Base-by-base conservation (phyloP, 2,888 invertebrate species). In the Dicyrtoma fusca region DNA sequence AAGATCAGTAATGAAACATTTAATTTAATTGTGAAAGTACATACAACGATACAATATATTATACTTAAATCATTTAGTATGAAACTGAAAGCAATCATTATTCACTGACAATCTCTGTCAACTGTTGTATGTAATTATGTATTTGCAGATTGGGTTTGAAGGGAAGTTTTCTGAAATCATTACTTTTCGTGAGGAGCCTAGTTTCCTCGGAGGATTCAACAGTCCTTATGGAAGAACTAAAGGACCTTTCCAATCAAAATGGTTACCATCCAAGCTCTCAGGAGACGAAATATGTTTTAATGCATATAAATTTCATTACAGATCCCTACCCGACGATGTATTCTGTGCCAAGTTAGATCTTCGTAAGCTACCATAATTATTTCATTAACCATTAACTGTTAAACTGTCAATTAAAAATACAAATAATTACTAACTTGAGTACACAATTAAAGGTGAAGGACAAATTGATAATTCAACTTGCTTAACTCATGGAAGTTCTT, bases 251-350 rank as follows among this genome's bases (percentile, higher is more conserved):
- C n/a, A n/a, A n/a, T n/a, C n/a, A n/a, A n/a, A n/a, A n/a, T n/a
- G n/a, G n/a, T n/a, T n/a, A n/a, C n/a, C n/a, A n/a, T n/a, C n/a
- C n/a, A n/a, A n/a, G n/a, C n/a, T 17, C n/a, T 55, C 66, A 1
- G 17, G 19, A 17, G 55, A 55, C 2, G n/a, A 34, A 0, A 25
- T 42, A 8, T 66, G 66, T 17, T 14, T 42, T n/a, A 66, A 66
- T 17, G 44, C 49, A 1, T 66, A 53, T 44, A 66, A 66, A 14
- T 66, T n/a, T 44, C 55, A 66, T 19, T 66, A 66, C 51, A 26
- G 26, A 23, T 55, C 66, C 17, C 11, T 23, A 23, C 25, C 53
- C 11, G 53, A 55, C 10, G 25, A 25, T 17, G 55, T 66, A 1
- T 23, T 66, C 21, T 66, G 66, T 17, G 10, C 44, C n/a, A n/a